Evolutionary conservation across 2,888 invertebrate species (phyloP), one percentile per base, ranked within the genome.

Genomic region (Tanytarsus gracilentus): DNA sequence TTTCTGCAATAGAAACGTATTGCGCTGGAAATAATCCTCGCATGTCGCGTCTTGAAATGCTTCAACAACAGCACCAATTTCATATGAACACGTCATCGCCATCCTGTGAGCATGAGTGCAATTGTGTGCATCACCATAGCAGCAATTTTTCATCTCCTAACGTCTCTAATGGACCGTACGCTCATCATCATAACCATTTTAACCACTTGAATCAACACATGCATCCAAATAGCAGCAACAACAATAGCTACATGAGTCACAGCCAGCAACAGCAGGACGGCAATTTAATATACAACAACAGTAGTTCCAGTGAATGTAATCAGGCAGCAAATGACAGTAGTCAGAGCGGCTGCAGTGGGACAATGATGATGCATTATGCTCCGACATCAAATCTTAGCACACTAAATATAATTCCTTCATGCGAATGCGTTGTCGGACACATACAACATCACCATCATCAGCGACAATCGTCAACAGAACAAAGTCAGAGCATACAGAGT

Each of bases 61-160:
- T 60, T 11, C 58, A 59, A 33, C 58, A 59, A 23, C 62, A 62
- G 29, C 63, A 60, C 30, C 36, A 55, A 44, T 52, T 48, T 7
- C 59, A 40, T 33, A 44, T 18, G 30, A 26, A 52, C 9, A 21
- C 61, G 23, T 66, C 69, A 14, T 52, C 56, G 21, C 44, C 62
- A 8, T n/a, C n/a, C n/a, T 67, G 68, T 56, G 66, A 69, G 36
- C 72, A 73, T 65, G 72, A 73, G 64, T 73, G 71, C 64, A 65
- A 55, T 55, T 55, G 27, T n/a, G 21, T 2, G 9, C 55, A 60
- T 60, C 60, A 44, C 23, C 29, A 30, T 14, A 30, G 27, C 49
- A 30, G 30, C 50, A 50, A 49, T 60, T 33, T 48, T 21, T 44
- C 58, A 27, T 11, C 49, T 26, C 11, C 9, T 49, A 26, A n/a